Evolutionary conservation across 2,113 vertebrate genomes (phyloP), one percentile per base, ranked within the genome.

Genomic region (Cairina moschata): DNA sequence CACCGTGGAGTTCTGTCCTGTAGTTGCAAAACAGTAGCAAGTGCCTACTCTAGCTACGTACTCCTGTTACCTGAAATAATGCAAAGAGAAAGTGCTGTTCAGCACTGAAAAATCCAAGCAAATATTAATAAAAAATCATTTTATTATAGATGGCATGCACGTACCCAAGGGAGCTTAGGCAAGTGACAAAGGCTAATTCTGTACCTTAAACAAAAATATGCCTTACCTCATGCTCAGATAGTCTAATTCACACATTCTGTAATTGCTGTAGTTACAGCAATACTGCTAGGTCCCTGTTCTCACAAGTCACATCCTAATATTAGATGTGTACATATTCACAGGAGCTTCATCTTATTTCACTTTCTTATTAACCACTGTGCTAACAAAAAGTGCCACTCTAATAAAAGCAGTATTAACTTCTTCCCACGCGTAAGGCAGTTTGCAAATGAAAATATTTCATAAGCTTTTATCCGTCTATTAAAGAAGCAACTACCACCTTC

Each of bases 371-470:
- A 8, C 65, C 6, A 74, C 6, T 52, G 12, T 36, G 36, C 44
- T 68, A 72, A 72, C 21, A 74, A 76, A 76, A 78, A 54, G 17
- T 52, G 22, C 52, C 20, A 56, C 23, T 65, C 11, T 31, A 71
- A 79, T n/a, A 16, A 93, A 88, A 86, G 34, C 22, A 78, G 25
- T 17, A 76, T 28, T 63, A 55, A 26, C 32, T 60, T 54, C n/a
- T 65, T 82, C 84, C 65, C 38, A 73, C 25, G n/a, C 2, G 9
- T 63, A 92, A 84, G 82, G 83, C 18, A 52, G 44, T 52, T 95
- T 95, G 90, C 86, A 60, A 93, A 9, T 67, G 73, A 81, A 91
- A 93, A 90, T 31, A 67, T 36, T 92, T 81, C 52, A 87, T 50
- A 82, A 63, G 50, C 25, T 54, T 69, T 6, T 42, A 90, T 46